phyloP scores from a whole-genome alignment of 2,888 invertebrate species.

The Theodoxus fluviatilis region DNA sequence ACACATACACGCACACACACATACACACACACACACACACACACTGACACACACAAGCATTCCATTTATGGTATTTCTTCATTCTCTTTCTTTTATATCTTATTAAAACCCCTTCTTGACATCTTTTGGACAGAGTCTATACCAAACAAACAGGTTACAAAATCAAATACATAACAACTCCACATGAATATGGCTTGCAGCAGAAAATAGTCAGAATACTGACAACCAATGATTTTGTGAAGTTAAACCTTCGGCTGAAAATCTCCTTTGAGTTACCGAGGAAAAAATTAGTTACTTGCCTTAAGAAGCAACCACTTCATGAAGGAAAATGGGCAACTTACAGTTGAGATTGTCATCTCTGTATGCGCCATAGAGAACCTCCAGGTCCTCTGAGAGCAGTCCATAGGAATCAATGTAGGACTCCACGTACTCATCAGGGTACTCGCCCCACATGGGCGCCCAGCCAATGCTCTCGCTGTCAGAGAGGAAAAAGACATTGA shows the following conservation, averaged over 20 bases:
- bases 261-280: background rate
- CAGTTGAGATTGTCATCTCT: constrained; percentile 58
- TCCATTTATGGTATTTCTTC: too few species aligned
- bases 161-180: too few species aligned
- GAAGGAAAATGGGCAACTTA: constrained; percentile 37
- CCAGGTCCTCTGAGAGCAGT: constrained; percentile 53
- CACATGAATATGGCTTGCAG: background rate
- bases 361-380: constrained; percentile 55
- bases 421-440: constrained; percentile 52
- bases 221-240: background rate
- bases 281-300: too few species aligned
- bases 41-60: too few species aligned
- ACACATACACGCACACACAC: background rate
- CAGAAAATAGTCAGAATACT: background rate
- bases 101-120: background rate
- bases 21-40: background rate
- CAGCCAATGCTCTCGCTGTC: constrained; percentile 55
- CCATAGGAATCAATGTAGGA: constrained; percentile 54
- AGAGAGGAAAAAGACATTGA: too few species aligned
- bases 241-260: background rate
- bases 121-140: too few species aligned
- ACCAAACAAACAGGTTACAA: too few species aligned
- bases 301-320: too few species aligned
- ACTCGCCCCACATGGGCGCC: constrained; percentile 61
- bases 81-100: background rate